phyloP scores from a whole-genome alignment of 1,140 invertebrate genomes.

The fruit fly (Drosophila melanogaster) region Release_6_plus_ISO1_MT NC_004354.4:9774001-9774500 shows the following conservation, averaged over 20 bases:
- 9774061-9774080: neutral
- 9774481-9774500: constrained; percentile 51
- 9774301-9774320: constrained; percentile 57
- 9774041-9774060: constrained; percentile 10
- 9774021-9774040: constrained; percentile 63
- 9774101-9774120: constrained; percentile 33
- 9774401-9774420: constrained; percentile 46
- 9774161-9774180: constrained; percentile 77
- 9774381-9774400: constrained; percentile 45
- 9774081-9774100: constrained; percentile 57
- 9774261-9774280: constrained; percentile 62
- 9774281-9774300: constrained; percentile 38
- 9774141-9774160: constrained; percentile 14
- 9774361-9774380: constrained; percentile 84
- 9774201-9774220: constrained; percentile 33
- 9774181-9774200: constrained; percentile 69
- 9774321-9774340: constrained; percentile 83
- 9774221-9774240: constrained; percentile 41
- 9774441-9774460: constrained; percentile 41
- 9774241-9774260: constrained; percentile 71
- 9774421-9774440: constrained; percentile 32
- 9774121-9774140: neutral
- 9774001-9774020: constrained; percentile 67
- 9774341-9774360: constrained; percentile 84
- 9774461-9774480: constrained; percentile 75